phyloP scores from a whole-genome alignment of 2,113 vertebrate species.

The human (Homo sapiens) region DNA sequence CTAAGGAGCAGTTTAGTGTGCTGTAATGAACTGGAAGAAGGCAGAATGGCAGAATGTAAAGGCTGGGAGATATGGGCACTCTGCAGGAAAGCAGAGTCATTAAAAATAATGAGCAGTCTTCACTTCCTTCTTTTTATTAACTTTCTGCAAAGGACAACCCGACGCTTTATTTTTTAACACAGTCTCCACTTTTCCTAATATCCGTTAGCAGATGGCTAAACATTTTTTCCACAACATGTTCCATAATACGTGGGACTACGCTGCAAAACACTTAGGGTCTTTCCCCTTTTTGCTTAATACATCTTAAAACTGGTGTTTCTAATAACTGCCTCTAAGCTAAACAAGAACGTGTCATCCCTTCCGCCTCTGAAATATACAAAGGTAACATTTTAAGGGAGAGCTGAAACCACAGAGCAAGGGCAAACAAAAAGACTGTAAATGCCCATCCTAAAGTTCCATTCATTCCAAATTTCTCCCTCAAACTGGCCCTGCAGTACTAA shows the following conservation, averaged over 20 bases:
- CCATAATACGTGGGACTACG: conserved; percentile 35
- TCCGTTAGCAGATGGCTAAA: conserved; percentile 75
- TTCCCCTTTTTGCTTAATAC: neutral
- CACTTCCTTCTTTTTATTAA: conserved; percentile 88
- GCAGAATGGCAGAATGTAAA: conserved; percentile 85
- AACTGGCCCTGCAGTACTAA: neutral
- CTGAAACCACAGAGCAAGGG: neutral
- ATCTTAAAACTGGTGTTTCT: neutral
- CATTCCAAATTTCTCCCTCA: conserved; percentile 9
- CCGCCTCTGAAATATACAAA: neutral
- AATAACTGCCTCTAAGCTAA: conserved; percentile 42
- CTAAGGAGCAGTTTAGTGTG: conserved; percentile 81
- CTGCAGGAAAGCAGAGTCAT: conserved; percentile 90
- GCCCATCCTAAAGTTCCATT: neutral
- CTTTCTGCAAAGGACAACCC: conserved; percentile 85
- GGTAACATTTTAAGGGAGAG: neutral
- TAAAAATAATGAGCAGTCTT: conserved; percentile 92
- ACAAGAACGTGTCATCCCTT: neutral
- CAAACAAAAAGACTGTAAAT: neutral
- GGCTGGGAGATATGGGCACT: conserved; percentile 85
- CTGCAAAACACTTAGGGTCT: neutral
- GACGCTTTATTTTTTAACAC: conserved; percentile 82
- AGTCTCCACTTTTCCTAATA: conserved; percentile 79
- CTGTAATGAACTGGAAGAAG: conserved; percentile 84
- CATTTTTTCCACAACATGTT: conserved; percentile 56